Conservation (phyloP, 2,797 vertebrate species). For the Gymnothorax reevesii region DNA sequence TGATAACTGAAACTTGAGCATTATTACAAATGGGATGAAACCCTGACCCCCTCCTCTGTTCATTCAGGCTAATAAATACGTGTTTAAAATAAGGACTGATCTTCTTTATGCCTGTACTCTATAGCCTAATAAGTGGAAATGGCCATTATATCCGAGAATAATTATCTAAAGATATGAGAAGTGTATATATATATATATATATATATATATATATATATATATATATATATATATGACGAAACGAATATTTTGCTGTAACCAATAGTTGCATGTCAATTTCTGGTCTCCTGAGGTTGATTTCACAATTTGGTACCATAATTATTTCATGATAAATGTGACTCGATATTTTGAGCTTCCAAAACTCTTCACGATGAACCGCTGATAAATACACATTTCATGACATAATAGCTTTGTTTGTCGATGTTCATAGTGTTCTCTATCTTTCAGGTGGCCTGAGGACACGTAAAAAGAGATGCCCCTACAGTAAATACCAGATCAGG, state of each 20-base stretch:
- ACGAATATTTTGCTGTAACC: neutral
- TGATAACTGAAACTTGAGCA: neutral
- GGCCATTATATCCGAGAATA: slow-evolving; percentile 5
- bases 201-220: neutral
- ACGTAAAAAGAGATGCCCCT: slow-evolving; percentile 96
- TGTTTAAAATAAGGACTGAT: neutral
- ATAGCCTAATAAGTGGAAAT: neutral
- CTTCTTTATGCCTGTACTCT: neutral
- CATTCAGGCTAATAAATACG: neutral
- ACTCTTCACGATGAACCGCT: neutral
- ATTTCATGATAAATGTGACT: neutral
- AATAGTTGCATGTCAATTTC: neutral
- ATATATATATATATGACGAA: neutral
- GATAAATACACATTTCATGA: no score
- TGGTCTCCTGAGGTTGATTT: neutral
- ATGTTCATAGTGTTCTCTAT: slow-evolving; percentile 38
- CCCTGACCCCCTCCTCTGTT: neutral
- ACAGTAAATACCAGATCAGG: slow-evolving; percentile 96
- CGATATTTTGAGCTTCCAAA: neutral
- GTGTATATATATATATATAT: neutral
- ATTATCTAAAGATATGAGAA: neutral
- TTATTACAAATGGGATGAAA: no score
- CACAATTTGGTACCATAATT: neutral
- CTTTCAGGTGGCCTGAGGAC: slow-evolving; percentile 90
- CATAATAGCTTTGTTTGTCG: neutral